Conservation (phyloP, 2,113 vertebrate genomes). For the Falco punctatus region DNA sequence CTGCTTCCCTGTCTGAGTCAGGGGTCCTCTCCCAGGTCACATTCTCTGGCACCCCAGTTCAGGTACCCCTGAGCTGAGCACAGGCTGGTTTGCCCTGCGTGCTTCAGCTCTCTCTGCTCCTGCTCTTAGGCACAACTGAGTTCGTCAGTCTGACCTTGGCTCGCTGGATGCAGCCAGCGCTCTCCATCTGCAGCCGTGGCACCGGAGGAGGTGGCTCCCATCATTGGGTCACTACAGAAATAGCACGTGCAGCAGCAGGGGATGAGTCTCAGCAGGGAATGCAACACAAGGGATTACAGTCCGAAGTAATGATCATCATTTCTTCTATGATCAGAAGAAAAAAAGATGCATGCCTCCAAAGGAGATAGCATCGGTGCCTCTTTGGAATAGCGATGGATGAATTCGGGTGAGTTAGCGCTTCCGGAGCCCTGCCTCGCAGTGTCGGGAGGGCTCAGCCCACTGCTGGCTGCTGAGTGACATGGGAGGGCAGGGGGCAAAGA, state of each 20-base stretch:
- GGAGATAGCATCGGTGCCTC: rapidly evolving
- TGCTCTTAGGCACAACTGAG: not conserved
- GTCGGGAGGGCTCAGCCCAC: not conserved
- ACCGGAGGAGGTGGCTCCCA: not conserved
- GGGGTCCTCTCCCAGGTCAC: not conserved
- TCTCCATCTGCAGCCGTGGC: not conserved
- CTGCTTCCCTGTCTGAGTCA: not conserved
- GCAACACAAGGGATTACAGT: too few species aligned
- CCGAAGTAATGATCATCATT: not conserved
- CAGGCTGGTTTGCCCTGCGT: not conserved
- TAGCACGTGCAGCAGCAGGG: not conserved
- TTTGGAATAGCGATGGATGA: rapidly evolving
- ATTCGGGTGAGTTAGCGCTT: not conserved
- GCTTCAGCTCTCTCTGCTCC: not conserved
- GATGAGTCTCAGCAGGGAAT: not conserved
- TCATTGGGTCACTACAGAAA: not conserved
- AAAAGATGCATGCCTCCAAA: not conserved
- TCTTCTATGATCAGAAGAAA: not conserved
- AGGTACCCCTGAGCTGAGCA: too few species aligned
- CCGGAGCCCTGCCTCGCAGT: not conserved
- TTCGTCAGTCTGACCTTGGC: not conserved
- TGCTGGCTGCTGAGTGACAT: rapidly evolving
- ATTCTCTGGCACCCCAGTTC: not conserved
- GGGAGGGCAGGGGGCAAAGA: rapidly evolving
- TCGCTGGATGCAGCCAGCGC: rapidly evolving